Base-by-base conservation (phyloP, 2,888 invertebrate species). In the Aleiodes testaceus region DNA sequence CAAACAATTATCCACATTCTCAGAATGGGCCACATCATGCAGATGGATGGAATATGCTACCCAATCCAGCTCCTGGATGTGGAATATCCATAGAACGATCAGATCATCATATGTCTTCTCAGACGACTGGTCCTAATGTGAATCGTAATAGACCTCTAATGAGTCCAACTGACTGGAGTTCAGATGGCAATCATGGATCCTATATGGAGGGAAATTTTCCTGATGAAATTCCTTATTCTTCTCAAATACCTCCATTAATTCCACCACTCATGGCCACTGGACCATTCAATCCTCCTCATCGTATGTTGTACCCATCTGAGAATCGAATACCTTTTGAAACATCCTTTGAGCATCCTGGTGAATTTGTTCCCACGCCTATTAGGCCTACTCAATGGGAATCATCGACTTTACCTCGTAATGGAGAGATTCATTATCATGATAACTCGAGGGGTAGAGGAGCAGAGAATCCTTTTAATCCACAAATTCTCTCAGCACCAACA, bases 21-120 rank as follows among this genome's bases (percentile, higher is more conserved):
- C 45, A 44, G 3, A 72, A 22, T 64, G 9, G 44, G 3, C 22
- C 55, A 16, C 53, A 22, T 45, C 78, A 78, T 11, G 77, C 77
- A 16, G 82, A 82, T 12, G 78, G 78, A 72, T 81, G 82, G 82
- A 75, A 75, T 44, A 74, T 75, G 68, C 72, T 53, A 2, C 22
- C 75, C 16, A 75, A 75, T 61, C 59, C 74, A 36, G 47, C 49
- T 4, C 71, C 72, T 0, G 74, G 78, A 65, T 80, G 80, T 53
- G 74, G 36, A 75, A 2, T 71, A 76, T 0, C 74, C 73, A 52
- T 75, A 26, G 64, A 75, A 22, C 75, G 73, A 59, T 78, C 70
- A 72, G 20, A 36, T 7, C 70, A 59, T 47, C 65, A 64, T 36
- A 45, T 45, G 22, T 74, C 74, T 18, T 70, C 75, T 0, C 75